Base-by-base conservation (phyloP, 2,888 invertebrate species). In the Drosophila mettleri region DNA sequence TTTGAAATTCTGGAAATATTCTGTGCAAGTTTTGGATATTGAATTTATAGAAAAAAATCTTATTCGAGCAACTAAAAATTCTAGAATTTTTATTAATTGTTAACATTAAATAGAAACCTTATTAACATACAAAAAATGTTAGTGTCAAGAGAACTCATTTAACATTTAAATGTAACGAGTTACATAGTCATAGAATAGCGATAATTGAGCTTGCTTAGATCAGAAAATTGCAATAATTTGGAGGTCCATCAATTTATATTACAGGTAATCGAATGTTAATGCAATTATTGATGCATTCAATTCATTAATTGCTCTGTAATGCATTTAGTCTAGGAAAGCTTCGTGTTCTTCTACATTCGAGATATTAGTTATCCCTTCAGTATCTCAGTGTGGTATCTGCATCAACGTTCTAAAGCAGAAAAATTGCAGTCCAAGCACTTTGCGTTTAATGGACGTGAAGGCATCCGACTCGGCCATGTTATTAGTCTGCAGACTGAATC, bases 341-440 rank as follows among this genome's bases (percentile, higher is more conserved):
- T 31, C 22, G n/a, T 10, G 33, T 43, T 53, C 45, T 27, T 36
- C 8, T 36, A 1, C 16, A n/a, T 29, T n/a, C 29, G n/a, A n/a
- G n/a, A n/a, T 14, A 14, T n/a, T n/a, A 8, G 38, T 14, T n/a
- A 12, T n/a, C 36, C 46, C 43, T 53, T 38, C 33, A n/a, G n/a
- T n/a, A n/a, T n/a, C n/a, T n/a, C 31, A 46, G 16, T 34, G 18
- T 10, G 20, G 45, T 38, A 43, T 67, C 49, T 69, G 58, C 77
- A 48, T 24, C 70, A 67, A 63, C 52, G 66, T 67, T 66, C 60
- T 59, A 33, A 60, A 57, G 33, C 51, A n/a, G n/a, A 34, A 63
- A 78, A 80, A 81, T 86, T 81, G 76, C 74, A 86, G 70, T 77
- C 60, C 61, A 72, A 79, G 69, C 66, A 81, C 72, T 86, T 78